Conservation (phyloP, 1,140 invertebrate species). For the Sinonovacula constricta region DNA sequence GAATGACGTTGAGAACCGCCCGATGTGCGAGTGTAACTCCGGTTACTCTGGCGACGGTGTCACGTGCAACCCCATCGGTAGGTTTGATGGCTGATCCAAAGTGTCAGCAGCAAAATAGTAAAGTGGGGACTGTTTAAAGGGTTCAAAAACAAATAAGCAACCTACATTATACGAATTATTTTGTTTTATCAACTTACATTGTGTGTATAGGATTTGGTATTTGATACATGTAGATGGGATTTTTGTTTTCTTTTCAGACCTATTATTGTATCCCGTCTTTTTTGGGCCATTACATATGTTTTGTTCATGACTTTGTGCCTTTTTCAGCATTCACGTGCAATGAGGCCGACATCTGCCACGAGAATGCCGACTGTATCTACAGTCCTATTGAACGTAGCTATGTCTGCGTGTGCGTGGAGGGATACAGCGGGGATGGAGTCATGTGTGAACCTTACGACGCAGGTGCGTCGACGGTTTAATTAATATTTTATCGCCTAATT, state of each 20-base stretch:
- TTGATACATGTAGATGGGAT: no score
- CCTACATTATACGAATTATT: no score
- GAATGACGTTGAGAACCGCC: slow-evolving; percentile 60
- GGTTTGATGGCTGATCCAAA: no score
- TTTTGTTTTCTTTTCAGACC: no score
- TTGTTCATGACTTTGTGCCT: not conserved
- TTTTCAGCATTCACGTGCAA: slow-evolving; percentile 82
- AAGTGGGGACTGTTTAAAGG: no score
- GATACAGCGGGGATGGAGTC: slow-evolving; percentile 81
- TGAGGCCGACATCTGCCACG: slow-evolving; percentile 80
- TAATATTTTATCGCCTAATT: no score
- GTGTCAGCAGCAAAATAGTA: no score
- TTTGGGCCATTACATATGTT: not conserved
- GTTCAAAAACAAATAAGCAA: no score
- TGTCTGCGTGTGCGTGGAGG: slow-evolving; percentile 74
- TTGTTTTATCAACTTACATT: no score
- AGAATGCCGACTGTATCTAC: slow-evolving; percentile 72
- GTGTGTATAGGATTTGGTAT: no score
- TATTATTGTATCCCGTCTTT: not conserved
- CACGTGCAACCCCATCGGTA: slow-evolving; percentile 63
- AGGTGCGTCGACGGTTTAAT: no score
- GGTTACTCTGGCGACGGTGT: slow-evolving; percentile 66
- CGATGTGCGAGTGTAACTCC: slow-evolving; percentile 70
- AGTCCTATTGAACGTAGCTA: slow-evolving; percentile 60
- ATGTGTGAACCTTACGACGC: slow-evolving; percentile 81